Percentiles rank a stretch among this genome's conserved stretches.
phyloP scores from a whole-genome alignment of 2,113 vertebrate genomes.

The Peucedramus taeniatus region DNA sequence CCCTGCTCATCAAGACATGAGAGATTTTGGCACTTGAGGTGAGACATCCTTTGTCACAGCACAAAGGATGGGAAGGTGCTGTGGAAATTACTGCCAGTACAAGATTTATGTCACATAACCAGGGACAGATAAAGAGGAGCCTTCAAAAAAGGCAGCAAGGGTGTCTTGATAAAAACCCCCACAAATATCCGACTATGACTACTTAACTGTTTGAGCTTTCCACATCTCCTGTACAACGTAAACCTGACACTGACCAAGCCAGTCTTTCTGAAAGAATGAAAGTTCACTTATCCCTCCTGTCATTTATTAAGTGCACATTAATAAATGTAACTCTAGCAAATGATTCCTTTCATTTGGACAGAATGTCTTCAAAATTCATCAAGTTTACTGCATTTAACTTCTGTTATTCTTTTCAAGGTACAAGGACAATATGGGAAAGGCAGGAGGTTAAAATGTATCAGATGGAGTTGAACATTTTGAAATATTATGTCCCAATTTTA shows the following conservation, averaged over 20 bases:
- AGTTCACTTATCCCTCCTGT: neutral
- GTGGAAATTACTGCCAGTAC: neutral
- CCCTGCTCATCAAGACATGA: neutral
- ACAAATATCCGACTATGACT: neutral
- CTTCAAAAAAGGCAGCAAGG: neutral
- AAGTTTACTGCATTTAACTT: neutral
- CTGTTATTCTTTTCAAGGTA: neutral
- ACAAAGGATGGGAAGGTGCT: neutral
- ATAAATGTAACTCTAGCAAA: neutral
- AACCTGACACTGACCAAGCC: neutral
- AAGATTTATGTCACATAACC: neutral
- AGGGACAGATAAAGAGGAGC: neutral
- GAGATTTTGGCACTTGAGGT: neutral
- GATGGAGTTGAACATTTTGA: neutral
- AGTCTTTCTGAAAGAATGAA: neutral
- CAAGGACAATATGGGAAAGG: neutral
- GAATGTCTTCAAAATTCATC: neutral
- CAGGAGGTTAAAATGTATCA: neutral
- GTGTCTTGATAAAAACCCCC: neutral
- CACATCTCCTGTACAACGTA: neutral
- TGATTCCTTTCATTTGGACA: neutral
- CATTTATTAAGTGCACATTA: neutral
- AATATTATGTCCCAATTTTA: neutral
- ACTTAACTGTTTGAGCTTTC: neutral
- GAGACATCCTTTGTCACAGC: neutral